Evolutionary conservation across 2,797 vertebrate genomes (phyloP), one percentile per base, ranked within the genome.

Genomic region (Aphelocoma californica): DNA sequence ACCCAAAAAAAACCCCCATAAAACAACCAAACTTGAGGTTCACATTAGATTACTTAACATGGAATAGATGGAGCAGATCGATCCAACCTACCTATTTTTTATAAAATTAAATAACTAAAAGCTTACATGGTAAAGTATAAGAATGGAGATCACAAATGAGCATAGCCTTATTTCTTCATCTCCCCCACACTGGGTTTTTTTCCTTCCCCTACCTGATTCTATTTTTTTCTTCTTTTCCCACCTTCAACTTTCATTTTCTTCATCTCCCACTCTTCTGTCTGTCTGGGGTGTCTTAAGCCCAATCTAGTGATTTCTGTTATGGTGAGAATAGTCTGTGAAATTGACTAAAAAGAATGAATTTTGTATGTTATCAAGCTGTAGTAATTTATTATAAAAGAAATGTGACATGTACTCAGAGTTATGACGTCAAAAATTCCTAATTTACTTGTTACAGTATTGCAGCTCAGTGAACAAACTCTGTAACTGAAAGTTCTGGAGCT

Each of bases 121-220:
- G 1, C 51, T 69, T 70, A 6, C 2, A 32, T 40, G 8, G 4
- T 44, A 56, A 65, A 58, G 4, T 62, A 16, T 36, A 44, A 53
- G 26, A 82, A 80, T 47, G 9, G 67, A 26, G 18, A 44, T 32
- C 21, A 45, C 4, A 18, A 51, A 56, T 51, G 24, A 65, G 2
- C 8, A 56, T 12, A 80, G 4, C 3, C 4, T 40, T 67, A 26
- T 60, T 70, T 50, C 20, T 67, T 50, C 6, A 12, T 7, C 1
- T 8, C 15, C 3, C 1, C 0, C 9, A 31, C 2, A 3, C 1
- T 8, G 0, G 7, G 7, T 6, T 44, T 32, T 26, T 36, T 36
- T 9, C 10, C 9, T 61, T 62, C 5, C 18, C 8, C 10, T 61
- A 66, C 16, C 10, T 71, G 4, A n/a, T 45, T 12, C 3, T 29